Percentiles rank a stretch among this genome's conserved stretches.
Conservation (phyloP, 2,888 invertebrate species). For the Trileptium ribeirensis region DNA sequence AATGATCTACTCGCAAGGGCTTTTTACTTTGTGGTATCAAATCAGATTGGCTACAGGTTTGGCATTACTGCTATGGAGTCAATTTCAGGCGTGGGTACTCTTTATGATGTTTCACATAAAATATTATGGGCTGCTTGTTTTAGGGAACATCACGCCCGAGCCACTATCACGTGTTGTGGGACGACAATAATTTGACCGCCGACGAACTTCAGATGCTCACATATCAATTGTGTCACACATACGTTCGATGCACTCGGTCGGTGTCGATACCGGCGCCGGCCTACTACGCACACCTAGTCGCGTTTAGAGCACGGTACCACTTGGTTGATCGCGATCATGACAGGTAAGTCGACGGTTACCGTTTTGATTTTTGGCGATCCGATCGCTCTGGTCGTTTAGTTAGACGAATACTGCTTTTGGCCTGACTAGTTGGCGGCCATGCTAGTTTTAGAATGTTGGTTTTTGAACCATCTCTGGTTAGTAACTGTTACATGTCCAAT, state of each 20-base stretch:
- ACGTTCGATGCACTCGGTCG: slow-evolving; percentile 95
- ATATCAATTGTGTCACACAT: slow-evolving; percentile 98
- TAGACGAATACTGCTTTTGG: too few relatives aligned
- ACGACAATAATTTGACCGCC: slow-evolving; percentile 96
- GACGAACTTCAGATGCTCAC: slow-evolving; percentile 98
- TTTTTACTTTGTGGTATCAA: too few relatives aligned
- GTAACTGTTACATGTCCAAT: too few relatives aligned
- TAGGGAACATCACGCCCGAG: slow-evolving; percentile 97
- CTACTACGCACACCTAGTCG: slow-evolving; percentile 97
- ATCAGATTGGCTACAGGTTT: too few relatives aligned
- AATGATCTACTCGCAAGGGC: too few relatives aligned
- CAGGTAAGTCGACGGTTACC: slow-evolving; percentile 28
- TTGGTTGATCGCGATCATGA: slow-evolving; percentile 50
- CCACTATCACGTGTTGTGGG: slow-evolving; percentile 99
- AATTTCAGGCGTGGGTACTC: neutral
- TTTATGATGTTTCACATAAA: neutral
- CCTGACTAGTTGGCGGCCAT: too few relatives aligned
- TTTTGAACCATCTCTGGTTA: too few relatives aligned
- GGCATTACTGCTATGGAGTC: too few relatives aligned
- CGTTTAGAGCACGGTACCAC: slow-evolving; percentile 77
- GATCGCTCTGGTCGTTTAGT: too few relatives aligned
- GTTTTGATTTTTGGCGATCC: too few relatives aligned
- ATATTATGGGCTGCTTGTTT: neutral
- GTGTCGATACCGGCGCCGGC: slow-evolving; percentile 98
- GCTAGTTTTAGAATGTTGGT: too few relatives aligned